Conservation (phyloP, 1,140 invertebrate species). For the Bombus confusus region DNA sequence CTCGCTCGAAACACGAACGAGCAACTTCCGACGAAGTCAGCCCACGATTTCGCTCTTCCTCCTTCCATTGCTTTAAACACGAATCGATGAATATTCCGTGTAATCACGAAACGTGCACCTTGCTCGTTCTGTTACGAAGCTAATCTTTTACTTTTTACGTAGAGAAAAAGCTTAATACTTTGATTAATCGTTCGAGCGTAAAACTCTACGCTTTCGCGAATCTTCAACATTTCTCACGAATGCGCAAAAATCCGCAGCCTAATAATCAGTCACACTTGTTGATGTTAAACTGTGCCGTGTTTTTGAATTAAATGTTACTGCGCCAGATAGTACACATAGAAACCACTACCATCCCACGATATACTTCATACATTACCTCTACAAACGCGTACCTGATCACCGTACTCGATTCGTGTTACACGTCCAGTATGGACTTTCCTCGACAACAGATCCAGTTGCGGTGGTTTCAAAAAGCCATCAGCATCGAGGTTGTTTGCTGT, state of each 20-base stretch:
- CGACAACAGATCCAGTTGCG: not conserved
- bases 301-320: too few relatives aligned
- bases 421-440: not conserved
- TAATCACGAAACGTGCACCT: not conserved
- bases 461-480: conserved; percentile 16
- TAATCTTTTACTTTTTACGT: not conserved
- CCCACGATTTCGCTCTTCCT: not conserved
- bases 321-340: too few relatives aligned
- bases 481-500: not conserved
- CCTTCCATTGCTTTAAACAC: not conserved
- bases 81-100: not conserved
- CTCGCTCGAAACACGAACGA: not conserved
- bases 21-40: conserved; percentile 3
- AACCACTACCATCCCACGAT: too few relatives aligned
- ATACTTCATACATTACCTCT: too few relatives aligned
- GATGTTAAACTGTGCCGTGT: too few relatives aligned
- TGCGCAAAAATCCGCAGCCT: not conserved
- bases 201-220: not conserved
- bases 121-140: not conserved
- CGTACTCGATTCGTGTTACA: too few relatives aligned
- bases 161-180: too few relatives aligned
- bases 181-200: too few relatives aligned
- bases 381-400: not conserved
- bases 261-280: too few relatives aligned
- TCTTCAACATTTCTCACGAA: not conserved